Percentiles rank a stretch among this genome's conserved stretches.
Conservation (phyloP, 2,797 vertebrate genomes). For the Hydrolagus colliei region DNA sequence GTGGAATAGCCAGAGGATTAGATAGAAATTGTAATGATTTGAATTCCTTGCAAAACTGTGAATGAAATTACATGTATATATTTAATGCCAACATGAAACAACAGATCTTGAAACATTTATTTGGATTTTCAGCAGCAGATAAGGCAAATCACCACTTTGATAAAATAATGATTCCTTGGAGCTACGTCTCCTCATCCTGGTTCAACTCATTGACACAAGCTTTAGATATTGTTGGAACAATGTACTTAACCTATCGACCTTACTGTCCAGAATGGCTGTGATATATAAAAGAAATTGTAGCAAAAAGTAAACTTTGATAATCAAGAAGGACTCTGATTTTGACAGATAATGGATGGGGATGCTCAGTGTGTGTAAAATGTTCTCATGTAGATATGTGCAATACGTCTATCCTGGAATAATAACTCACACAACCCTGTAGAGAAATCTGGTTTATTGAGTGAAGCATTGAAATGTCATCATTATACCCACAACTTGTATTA, state of each 20-base stretch:
- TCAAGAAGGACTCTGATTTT: not conserved
- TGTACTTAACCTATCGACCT: not conserved
- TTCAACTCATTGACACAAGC: constrained; percentile 5
- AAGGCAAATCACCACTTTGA: too few relatives aligned
- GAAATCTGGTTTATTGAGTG: not conserved
- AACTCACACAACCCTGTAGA: not conserved
- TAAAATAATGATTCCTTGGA: not conserved
- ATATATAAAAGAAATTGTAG: not conserved
- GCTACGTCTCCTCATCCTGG: not conserved
- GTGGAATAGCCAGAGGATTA: not conserved
- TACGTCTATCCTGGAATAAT: not conserved
- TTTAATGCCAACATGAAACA: not conserved
- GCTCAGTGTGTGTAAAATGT: constrained; percentile 13
- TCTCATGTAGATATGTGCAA: not conserved
- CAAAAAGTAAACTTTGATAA: not conserved
- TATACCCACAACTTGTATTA: not conserved
- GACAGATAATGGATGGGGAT: not conserved
- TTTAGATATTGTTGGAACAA: not conserved
- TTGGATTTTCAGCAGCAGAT: not conserved
- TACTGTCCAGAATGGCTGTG: not conserved
- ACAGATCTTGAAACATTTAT: not conserved
- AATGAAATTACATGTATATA: not conserved
- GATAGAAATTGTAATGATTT: not conserved
- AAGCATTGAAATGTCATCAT: not conserved
- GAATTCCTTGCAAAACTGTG: not conserved